A percentile compares a stretch with the other conserved stretches of the same genome.
phyloP scores from a whole-genome alignment of 53 echinoderm and acorn worm genomes.

The Paracentrotus lividus region DNA sequence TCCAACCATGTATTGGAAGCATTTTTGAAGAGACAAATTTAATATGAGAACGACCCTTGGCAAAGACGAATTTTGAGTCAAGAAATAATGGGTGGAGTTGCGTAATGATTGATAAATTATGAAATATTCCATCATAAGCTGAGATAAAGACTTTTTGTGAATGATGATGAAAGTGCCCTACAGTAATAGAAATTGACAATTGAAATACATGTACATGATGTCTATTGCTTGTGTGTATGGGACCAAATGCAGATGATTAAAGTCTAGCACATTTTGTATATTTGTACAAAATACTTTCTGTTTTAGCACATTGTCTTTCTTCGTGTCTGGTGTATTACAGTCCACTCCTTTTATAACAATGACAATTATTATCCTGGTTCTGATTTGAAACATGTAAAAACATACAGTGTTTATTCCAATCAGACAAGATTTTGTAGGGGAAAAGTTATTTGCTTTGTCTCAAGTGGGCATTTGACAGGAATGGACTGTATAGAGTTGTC shows the following conservation, averaged over 20 bases:
- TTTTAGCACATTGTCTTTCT: too few species aligned
- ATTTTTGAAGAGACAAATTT: too few species aligned
- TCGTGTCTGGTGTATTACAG: not conserved
- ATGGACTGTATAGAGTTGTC: too few species aligned
- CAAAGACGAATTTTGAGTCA: not conserved
- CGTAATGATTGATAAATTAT: not conserved
- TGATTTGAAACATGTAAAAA: too few species aligned
- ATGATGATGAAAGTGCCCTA: not conserved
- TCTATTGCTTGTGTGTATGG: not conserved
- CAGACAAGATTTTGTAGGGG: too few species aligned
- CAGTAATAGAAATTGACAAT: not conserved
- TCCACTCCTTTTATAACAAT: too few species aligned
- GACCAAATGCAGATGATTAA: not conserved
- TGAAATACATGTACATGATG: slow-evolving; percentile 7
- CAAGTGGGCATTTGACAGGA: too few species aligned
- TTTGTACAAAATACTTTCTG: not conserved
- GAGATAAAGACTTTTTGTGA: not conserved
- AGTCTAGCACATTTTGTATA: slow-evolving; percentile 43
- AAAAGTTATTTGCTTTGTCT: too few species aligned
- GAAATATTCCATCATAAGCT: not conserved
- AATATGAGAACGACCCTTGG: too few species aligned
- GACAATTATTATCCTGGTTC: too few species aligned
- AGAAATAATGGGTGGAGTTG: not conserved
- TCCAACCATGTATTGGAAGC: too few species aligned
- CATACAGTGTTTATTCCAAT: too few species aligned